Conservation (phyloP, 2,888 invertebrate genomes). For the Marasmarcha lunaedactyla region DNA sequence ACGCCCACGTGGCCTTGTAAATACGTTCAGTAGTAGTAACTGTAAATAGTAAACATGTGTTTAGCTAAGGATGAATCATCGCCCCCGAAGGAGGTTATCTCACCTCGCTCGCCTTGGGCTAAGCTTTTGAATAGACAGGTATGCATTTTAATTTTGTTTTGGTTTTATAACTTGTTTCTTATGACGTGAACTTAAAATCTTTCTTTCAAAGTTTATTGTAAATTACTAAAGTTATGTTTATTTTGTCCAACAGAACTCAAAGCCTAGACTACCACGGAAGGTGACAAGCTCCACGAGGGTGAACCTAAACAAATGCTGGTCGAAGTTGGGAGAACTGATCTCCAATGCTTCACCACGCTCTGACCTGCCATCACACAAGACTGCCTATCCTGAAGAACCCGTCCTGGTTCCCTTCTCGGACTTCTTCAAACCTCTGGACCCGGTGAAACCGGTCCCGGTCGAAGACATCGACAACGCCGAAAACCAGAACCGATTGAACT, state of each 20-base stretch:
- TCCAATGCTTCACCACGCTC: slow-evolving; percentile 51
- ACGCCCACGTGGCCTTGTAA: slow-evolving; percentile 45
- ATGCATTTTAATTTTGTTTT: slow-evolving; percentile 13
- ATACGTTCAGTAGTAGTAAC: slow-evolving; percentile 52
- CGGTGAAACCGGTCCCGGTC: slow-evolving; percentile 48
- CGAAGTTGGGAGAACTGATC: slow-evolving; percentile 70
- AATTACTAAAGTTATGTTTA: slow-evolving; percentile 3
- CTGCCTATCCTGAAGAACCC: slow-evolving; percentile 54
- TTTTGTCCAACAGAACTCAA: slow-evolving; percentile 62
- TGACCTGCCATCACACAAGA: slow-evolving; percentile 61
- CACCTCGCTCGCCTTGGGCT: slow-evolving; percentile 69
- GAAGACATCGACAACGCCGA: slow-evolving; percentile 58
- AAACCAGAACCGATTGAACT: slow-evolving; percentile 55
- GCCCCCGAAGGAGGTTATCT: slow-evolving; percentile 47
- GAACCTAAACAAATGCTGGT: slow-evolving; percentile 76
- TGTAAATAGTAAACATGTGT: slow-evolving; percentile 60
- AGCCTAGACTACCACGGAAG: slow-evolving; percentile 68
- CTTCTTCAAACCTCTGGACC: slow-evolving; percentile 49
- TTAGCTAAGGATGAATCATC: slow-evolving; percentile 60
- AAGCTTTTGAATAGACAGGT: slow-evolving; percentile 70
- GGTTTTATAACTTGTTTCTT: not conserved
- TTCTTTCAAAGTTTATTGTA: not conserved
- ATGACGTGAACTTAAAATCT: too few species aligned
- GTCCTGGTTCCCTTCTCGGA: slow-evolving; percentile 49
- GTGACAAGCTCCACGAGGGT: slow-evolving; percentile 69